These are phyloP conservation scores for Chaetorhynchus papuensis DNA, from an alignment of 2,113 vertebrate species.

Conservation along the genomic window DNA sequence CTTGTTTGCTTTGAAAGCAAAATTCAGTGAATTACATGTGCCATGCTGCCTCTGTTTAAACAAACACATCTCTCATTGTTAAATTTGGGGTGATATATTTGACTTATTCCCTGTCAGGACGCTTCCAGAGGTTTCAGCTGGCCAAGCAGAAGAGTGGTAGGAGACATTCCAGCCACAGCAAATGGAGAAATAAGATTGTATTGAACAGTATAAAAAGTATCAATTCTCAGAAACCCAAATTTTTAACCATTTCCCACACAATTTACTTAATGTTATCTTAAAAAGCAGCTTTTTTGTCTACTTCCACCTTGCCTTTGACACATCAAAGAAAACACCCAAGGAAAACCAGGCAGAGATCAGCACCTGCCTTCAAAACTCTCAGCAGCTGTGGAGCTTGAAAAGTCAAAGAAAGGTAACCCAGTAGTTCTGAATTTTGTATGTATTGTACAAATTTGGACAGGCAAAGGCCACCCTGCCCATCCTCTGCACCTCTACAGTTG, in stretches of 20 bases:
- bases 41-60: background rate
- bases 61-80: background rate
- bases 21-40: background rate
- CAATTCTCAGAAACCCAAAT: background rate
- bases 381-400: background rate
- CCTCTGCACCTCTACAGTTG: background rate
- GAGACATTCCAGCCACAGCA: background rate
- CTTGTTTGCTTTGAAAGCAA: background rate
- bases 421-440: background rate
- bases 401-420: background rate
- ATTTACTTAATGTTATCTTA: background rate
- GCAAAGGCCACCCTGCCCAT: background rate
- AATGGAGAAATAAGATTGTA: background rate
- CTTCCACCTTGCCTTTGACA: background rate
- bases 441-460: background rate
- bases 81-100: background rate
- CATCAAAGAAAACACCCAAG: background rate
- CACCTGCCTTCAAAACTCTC: background rate
- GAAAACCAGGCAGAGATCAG: background rate
- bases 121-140: background rate
- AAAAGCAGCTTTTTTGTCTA: background rate
- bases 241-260: background rate
- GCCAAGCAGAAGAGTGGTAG: background rate
- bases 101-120: background rate
- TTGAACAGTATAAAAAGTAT: background rate